A percentile compares a stretch with the other conserved stretches of the same genome.
These are phyloP conservation scores for Sycobia sp. DNA, from an alignment of 1,140 invertebrate species.

Conservation along the genomic window DNA sequence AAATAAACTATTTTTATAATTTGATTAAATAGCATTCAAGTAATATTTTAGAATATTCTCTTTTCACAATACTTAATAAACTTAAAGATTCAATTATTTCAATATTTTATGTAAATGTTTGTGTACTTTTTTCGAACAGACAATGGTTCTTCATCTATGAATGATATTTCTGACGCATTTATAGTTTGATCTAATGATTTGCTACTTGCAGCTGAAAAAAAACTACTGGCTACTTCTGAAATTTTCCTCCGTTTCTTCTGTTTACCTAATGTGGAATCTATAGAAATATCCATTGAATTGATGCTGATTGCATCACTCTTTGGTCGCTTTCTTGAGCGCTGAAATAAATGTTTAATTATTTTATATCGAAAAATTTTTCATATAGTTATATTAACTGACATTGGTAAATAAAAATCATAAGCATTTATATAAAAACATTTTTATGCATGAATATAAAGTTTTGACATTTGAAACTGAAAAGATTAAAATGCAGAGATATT, in stretches of 20 bases:
- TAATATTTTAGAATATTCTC: too few relatives aligned
- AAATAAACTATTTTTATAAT: too few relatives aligned
- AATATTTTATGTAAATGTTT: too few relatives aligned
- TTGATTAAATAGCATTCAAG: too few relatives aligned
- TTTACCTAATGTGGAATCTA: conserved; percentile 48
- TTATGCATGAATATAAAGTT: background rate
- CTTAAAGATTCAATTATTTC: too few relatives aligned
- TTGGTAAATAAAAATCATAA: too few relatives aligned
- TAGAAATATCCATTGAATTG: conserved; percentile 53
- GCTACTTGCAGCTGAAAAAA: conserved; percentile 45
- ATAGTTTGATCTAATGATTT: conserved; percentile 44
- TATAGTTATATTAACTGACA: too few relatives aligned
- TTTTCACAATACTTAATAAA: too few relatives aligned
- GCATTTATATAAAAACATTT: background rate
- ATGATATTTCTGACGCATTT: conserved; percentile 44
- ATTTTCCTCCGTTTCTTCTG: conserved; percentile 55
- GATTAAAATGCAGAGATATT: background rate
- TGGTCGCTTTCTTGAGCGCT: conserved; percentile 56
- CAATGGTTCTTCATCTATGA: conserved; percentile 43
- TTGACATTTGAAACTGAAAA: background rate
- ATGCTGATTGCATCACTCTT: conserved; percentile 55
- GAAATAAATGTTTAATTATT: conserved; percentile 7
- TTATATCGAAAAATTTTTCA: background rate
- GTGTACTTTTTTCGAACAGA: conserved; percentile 40
- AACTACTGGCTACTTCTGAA: conserved; percentile 53